Percentiles rank a stretch among this genome's conserved stretches.
phyloP scores from a whole-genome alignment of 2,113 vertebrate genomes.

The Platycercus adscitus region DNA sequence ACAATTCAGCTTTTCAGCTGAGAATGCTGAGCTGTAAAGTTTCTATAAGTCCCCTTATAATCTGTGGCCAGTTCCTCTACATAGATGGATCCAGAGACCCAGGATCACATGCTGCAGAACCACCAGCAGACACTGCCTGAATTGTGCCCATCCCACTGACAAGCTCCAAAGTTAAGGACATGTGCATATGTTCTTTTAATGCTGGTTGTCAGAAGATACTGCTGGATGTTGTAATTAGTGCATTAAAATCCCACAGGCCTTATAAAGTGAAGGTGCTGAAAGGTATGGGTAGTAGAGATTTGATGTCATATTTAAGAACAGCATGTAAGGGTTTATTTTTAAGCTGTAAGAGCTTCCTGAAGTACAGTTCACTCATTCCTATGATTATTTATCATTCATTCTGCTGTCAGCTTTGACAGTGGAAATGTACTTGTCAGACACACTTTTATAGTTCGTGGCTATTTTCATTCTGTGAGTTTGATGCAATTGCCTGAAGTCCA shows the following conservation, averaged over 20 bases:
- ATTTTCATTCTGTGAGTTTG: background rate
- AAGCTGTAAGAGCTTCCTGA: background rate
- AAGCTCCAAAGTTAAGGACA: background rate
- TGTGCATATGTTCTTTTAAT: background rate
- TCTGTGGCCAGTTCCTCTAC: background rate
- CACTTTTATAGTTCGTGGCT: background rate
- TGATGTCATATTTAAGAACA: background rate
- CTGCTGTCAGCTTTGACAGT: background rate
- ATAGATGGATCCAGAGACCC: background rate
- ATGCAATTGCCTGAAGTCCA: background rate
- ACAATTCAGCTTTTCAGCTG: background rate
- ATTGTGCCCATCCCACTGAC: background rate
- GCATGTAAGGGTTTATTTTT: background rate
- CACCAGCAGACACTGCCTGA: background rate
- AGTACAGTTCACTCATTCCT: background rate
- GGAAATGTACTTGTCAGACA: background rate
- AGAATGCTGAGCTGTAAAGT: background rate
- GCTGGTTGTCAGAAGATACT: background rate
- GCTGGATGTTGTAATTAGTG: background rate
- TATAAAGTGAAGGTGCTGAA: background rate
- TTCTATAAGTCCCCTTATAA: background rate
- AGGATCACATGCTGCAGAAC: background rate
- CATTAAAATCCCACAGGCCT: background rate
- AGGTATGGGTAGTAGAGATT: background rate
- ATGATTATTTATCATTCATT: background rate